Percentiles rank a stretch among this genome's conserved stretches.
Evolutionary conservation across 2,888 invertebrate species (phyloP).

Genomic region (Heliconius cydno): DNA sequence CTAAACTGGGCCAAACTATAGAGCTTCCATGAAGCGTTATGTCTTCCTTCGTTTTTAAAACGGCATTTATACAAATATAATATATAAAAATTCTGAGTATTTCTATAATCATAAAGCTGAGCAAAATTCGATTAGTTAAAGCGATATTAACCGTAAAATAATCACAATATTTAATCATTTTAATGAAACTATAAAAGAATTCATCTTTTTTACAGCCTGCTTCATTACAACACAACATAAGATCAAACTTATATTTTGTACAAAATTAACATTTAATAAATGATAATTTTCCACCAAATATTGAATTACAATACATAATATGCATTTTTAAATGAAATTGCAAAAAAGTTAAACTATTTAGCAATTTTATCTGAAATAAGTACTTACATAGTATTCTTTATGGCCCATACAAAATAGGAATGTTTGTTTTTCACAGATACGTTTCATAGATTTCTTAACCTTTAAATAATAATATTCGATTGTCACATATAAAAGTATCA

Average conservation of each 20-base stretch:
- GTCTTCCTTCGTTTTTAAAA: too few species aligned
- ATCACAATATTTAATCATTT: not conserved
- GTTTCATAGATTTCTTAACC: not conserved
- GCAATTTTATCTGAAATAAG: not conserved
- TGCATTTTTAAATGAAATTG: not conserved
- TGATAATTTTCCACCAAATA: not conserved
- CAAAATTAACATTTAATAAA: not conserved
- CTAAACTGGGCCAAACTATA: not conserved
- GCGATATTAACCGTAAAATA: not conserved
- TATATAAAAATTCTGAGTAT: not conserved
- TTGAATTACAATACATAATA: not conserved
- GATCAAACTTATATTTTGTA: too few species aligned
- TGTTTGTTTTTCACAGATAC: constrained; percentile 8
- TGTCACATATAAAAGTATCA: not conserved
- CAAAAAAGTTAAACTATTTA: not conserved
- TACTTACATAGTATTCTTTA: not conserved
- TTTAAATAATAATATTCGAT: not conserved
- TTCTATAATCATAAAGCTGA: not conserved
- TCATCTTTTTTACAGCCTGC: not conserved
- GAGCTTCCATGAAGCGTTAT: not conserved
- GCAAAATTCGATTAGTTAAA: not conserved
- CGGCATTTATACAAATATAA: not conserved
- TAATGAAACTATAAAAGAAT: not conserved
- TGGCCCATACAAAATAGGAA: not conserved
- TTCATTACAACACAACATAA: not conserved